phyloP scores from a whole-genome alignment of 2,888 invertebrate genomes.

The Syrista parreyssii region DNA sequence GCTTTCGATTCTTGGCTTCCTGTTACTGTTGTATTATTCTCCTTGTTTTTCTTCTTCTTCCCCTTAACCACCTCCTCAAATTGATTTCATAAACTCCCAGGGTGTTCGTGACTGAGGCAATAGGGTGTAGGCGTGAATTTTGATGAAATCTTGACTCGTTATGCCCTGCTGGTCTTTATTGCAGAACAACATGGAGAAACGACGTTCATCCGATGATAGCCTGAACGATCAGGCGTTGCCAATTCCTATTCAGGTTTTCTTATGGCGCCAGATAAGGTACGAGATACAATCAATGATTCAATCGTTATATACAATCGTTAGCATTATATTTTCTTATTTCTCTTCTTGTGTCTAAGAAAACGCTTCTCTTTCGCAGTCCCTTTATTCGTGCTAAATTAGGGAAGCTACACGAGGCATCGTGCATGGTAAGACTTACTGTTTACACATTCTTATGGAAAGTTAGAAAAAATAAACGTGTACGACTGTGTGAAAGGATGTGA shows the following conservation, averaged over 20 bases:
- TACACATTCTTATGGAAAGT: conserved; percentile 15
- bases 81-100: not conserved
- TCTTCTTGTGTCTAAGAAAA: not conserved
- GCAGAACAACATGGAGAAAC: conserved; percentile 49
- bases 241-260: conserved; percentile 95
- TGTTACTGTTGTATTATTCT: not conserved
- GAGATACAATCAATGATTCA: not conserved
- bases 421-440: conserved; percentile 81
- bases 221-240: conserved; percentile 85
- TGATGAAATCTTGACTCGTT: not conserved
- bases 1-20: not conserved
- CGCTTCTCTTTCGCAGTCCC: conserved; percentile 74
- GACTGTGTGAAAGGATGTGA: not conserved
- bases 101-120: not conserved
- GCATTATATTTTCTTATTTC: conserved; percentile 6
- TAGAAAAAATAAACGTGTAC: conserved; percentile 1
- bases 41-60: not conserved
- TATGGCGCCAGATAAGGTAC: conserved; percentile 94
- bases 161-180: not conserved
- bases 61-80: not conserved
- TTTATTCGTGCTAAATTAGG: conserved; percentile 96
- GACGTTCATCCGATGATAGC: conserved; percentile 70
- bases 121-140: not conserved
- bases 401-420: conserved; percentile 96
- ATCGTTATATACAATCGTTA: conserved; percentile 8